These are phyloP conservation scores for Brienomyrus brachyistius DNA, from an alignment of 2,113 vertebrate genomes.

Conservation along the genomic window DNA sequence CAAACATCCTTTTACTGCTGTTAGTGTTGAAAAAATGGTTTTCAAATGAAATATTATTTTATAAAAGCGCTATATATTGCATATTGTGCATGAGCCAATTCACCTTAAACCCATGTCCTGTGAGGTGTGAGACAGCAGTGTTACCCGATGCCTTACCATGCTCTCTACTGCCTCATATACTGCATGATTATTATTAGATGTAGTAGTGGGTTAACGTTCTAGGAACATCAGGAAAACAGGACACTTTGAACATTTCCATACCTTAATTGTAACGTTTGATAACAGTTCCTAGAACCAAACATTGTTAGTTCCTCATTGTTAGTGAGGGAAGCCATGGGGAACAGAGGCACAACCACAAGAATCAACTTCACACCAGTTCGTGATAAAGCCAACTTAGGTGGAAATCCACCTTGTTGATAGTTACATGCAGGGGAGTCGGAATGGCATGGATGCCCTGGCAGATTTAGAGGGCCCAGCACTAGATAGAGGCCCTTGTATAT, in stretches of 20 bases:
- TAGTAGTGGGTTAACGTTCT: neutral
- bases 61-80: no score
- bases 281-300: neutral
- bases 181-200: neutral
- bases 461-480: no score
- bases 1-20: neutral
- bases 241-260: neutral
- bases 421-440: neutral
- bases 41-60: no score
- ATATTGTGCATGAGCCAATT: no score
- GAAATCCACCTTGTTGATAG: neutral
- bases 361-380: neutral
- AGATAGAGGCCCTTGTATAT: neutral
- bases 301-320: no score
- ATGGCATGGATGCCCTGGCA: neutral
- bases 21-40: neutral
- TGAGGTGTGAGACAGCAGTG: no score
- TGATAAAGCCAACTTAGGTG: neutral
- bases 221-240: neutral
- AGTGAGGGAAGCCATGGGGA: no score
- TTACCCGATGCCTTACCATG: neutral
- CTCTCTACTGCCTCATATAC: neutral
- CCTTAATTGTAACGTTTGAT: neutral
- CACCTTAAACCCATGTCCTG: no score
- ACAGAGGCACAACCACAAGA: neutral